Evolutionary conservation across 2,888 invertebrate species (phyloP), one percentile per base, ranked within the genome.

Genomic region (Gerosis bhagava): DNA sequence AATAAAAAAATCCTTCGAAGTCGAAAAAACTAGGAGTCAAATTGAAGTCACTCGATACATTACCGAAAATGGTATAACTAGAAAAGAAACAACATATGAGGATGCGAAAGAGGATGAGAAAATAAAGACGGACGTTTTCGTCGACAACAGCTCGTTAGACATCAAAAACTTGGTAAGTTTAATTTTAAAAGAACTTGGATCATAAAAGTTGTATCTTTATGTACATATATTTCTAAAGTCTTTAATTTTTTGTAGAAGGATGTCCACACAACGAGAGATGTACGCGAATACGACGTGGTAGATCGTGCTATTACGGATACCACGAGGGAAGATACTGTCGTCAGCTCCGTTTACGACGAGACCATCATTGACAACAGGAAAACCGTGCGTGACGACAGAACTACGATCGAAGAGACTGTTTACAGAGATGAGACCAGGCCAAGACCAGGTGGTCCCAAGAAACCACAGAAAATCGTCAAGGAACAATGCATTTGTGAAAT

Each of bases 401-500:
- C 81, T 53, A 77, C 73, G 13, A 59, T 72, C 26, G 70, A 83
- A 47, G 73, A 76, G 60, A 84, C 76, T 43, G 73, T 79, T 56
- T 72, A 82, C 60, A 63, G 73, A 36, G 79, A 89, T 56, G 77
- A 88, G 74, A 77, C 73, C 59, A 75, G 71, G 63, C 82, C 81
- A 21, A 75, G 69, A 57, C 71, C 67, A 34, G 80, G 74, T 54
- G 86, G 87, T 55, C 86, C 87, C 54, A 87, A 73, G 68, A 83
- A 79, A 72, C 82, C 84, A 44, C 81, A 84, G 57, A 81, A 80
- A 56, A 65, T 74, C 32, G 77, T 86, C 57, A 94, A 94, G 71
- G 96, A 96, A 70, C 94, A 95, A 77, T 96, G 96, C 77, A 95
- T 96, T 67, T 96, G 96, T 74, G 96, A 96, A 87, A 93, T 96